phyloP scores from a whole-genome alignment of 2,888 invertebrate species.

The Ferdinandea cuprea region DNA sequence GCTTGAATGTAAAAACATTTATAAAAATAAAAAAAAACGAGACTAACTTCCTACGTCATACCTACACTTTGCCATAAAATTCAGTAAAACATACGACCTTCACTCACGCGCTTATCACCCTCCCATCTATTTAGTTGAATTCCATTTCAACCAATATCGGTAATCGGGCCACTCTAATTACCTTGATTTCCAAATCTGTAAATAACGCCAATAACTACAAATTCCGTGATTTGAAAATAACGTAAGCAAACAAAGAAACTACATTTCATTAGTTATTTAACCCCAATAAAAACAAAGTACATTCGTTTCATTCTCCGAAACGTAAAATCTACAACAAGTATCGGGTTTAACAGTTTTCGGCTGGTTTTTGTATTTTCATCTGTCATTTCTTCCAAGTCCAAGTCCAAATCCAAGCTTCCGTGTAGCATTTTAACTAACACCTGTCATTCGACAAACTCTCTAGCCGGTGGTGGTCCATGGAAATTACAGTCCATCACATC shows the following conservation, averaged over 20 bases:
- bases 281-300: constrained; percentile 64
- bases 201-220: constrained; percentile 28
- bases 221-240: constrained; percentile 29
- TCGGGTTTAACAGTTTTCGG: constrained; percentile 66
- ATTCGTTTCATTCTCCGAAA: constrained; percentile 60
- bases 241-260: constrained; percentile 31
- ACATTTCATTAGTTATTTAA: constrained; percentile 72
- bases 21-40: too few relatives aligned
- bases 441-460: constrained; percentile 47
- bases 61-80: constrained; percentile 31
- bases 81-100: constrained; percentile 42
- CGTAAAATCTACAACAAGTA: constrained; percentile 71
- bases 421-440: constrained; percentile 35
- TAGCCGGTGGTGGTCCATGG: constrained; percentile 29
- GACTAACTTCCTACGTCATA: constrained; percentile 13
- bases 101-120: constrained; percentile 31
- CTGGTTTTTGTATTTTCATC: constrained; percentile 13
- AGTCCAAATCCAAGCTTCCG: constrained; percentile 21
- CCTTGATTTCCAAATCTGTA: constrained; percentile 60
- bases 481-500: constrained; percentile 9
- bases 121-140: constrained; percentile 40
- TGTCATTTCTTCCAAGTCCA: constrained; percentile 24
- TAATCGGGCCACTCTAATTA: constrained; percentile 63
- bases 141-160: constrained; percentile 18
- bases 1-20: too few relatives aligned